Evolutionary conservation across 1,140 invertebrate genomes (phyloP), one percentile per base, ranked within the genome.

Genomic region (Oreohelix idahoensis): DNA sequence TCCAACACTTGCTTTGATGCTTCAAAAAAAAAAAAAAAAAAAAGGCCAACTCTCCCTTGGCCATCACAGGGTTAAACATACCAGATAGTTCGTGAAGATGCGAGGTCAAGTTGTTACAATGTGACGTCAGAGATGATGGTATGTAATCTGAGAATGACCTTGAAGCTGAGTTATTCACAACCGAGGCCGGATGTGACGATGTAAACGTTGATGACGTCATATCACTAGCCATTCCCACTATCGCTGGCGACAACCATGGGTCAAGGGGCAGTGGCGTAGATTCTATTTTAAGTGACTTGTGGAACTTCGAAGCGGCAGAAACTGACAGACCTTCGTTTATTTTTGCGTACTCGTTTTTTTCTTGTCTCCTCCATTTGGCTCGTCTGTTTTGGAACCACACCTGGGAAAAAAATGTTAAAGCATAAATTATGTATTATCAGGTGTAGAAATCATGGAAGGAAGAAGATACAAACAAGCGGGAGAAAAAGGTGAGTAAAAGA

Each of bases 221-320:
- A 13, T 91, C 38, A 49, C 84, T 78, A 88, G 93, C 89, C 92
- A 93, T 76, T 89, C 92, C 32, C 93, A 98, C 36, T 93, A 98
- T 91, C 0, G 96, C 96, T 11, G 96, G 96, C 26, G 95, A 94
- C 15, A 98, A 94, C 97, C 97, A 98, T 0, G 97, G 97, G 92
- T 98, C 97, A 53, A 97, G 95, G 0, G 96, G 96, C 63, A 98
- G 93, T 5, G 96, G 95, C 4, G 81, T 58, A 11, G 79, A 66
- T n/a, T 81, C 85, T 23, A 49, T 71, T 36, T 74, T 79, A 71
- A 85, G 17, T 84, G 79, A n/a, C 84, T 49, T 11, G 74, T 42
- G 11, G 38, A 45, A 58, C 29, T 81, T 84, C 11, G 82, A 73
- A 8, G 83, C n/a, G 17, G 85, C 77, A 0, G 85, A 66, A 29